Percentiles rank a stretch among this genome's conserved stretches.
Evolutionary conservation across 1,140 invertebrate species (phyloP).

Genomic region (Megalonaias nervosa): DNA sequence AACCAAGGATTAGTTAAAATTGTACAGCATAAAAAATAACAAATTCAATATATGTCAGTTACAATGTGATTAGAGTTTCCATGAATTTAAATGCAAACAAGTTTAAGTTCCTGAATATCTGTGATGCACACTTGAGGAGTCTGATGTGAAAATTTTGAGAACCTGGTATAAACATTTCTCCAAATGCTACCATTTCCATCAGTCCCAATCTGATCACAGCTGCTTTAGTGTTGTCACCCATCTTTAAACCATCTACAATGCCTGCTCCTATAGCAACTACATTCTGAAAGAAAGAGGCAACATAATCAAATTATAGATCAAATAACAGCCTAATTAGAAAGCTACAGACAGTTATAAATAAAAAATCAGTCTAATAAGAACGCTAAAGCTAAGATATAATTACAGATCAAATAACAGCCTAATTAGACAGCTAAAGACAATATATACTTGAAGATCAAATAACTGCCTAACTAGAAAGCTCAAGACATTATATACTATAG

Average conservation of each 20-base stretch:
- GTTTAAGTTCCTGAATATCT: background rate
- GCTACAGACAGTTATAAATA: background rate
- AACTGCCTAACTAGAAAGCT: background rate
- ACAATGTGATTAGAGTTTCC: background rate
- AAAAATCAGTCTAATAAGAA: background rate
- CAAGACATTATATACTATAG: too few relatives aligned
- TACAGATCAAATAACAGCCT: background rate
- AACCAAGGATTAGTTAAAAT: background rate
- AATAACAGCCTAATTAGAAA: background rate
- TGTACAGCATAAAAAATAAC: background rate
- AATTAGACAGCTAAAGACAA: background rate
- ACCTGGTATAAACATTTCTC: slow-evolving; percentile 67
- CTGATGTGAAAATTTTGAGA: background rate
- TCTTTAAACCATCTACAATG: slow-evolving; percentile 94
- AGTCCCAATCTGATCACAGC: slow-evolving; percentile 97
- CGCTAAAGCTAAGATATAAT: background rate
- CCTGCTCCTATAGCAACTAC: slow-evolving; percentile 99
- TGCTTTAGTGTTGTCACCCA: slow-evolving; percentile 99
- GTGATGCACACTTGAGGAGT: background rate
- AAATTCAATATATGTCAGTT: background rate
- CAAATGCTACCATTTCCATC: slow-evolving; percentile 81
- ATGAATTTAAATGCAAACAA: background rate
- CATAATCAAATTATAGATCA: background rate
- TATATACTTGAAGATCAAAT: background rate
- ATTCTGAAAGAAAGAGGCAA: slow-evolving; percentile 79